A percentile compares a stretch with the other conserved stretches of the same genome.
Conservation (phyloP, 2,113 vertebrate genomes). For the Arenaria interpres region DNA sequence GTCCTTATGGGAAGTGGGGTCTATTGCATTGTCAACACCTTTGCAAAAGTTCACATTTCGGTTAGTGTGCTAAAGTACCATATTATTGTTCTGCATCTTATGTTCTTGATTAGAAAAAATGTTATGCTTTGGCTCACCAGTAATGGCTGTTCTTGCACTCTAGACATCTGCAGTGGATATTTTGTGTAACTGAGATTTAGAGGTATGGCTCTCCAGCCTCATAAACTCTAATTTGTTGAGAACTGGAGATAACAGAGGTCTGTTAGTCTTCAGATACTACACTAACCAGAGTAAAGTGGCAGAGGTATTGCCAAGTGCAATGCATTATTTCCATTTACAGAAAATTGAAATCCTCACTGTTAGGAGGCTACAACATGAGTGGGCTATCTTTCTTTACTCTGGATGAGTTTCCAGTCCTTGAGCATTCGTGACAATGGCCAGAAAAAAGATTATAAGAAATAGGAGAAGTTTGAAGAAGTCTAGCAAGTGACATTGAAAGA, state of each 20-base stretch:
- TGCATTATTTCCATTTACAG: conserved; percentile 33
- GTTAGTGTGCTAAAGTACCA: background rate
- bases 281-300: conserved; percentile 32
- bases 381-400: background rate
- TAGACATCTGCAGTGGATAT: background rate
- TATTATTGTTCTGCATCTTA: background rate
- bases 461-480: background rate
- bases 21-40: background rate
- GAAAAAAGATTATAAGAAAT: background rate
- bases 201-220: background rate
- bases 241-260: background rate
- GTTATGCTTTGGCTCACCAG: background rate
- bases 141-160: background rate
- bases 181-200: background rate
- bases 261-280: conserved; percentile 26
- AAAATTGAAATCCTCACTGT: background rate
- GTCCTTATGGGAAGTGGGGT: background rate
- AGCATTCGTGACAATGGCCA: background rate
- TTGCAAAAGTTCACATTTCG: background rate
- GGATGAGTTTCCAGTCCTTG: background rate
- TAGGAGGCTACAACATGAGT: rapidly evolving
- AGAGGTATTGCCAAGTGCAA: background rate
- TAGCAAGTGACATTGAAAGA: background rate
- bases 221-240: background rate
- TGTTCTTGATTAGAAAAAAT: background rate